Evolutionary conservation across 2,797 vertebrate genomes (phyloP), one percentile per base, ranked within the genome.

Genomic region (Danio albolineatus): DNA sequence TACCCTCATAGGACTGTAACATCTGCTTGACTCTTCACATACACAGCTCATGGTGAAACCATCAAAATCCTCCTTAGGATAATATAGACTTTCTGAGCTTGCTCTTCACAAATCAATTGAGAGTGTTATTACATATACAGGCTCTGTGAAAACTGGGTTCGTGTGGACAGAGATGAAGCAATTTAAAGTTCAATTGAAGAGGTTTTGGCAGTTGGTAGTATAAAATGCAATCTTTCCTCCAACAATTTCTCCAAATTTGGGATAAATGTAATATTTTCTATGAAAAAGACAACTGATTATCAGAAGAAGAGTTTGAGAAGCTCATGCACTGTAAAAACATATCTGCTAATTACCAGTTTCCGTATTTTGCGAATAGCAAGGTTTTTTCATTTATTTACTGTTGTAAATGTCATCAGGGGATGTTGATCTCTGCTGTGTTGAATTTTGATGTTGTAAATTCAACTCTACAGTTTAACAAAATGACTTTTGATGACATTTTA

Each of bases 71-170:
- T 85, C 36, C 13, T 71, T 41, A 59, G 66, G 84, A 83, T 74
- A 69, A 81, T 57, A 44, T 21, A 66, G 75, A 67, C 76, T 67
- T 76, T 81, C 66, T 12, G 16, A 76, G 72, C 66, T 60, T 59
- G 64, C 66, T 61, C 74, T 73, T 79, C 36, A 38, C 73, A 66
- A 75, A 85, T 80, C 81, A 71, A 71, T 75, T 75, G 75, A 28
- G 19, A 70, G 80, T 78, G 73, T 36, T 59, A 39, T 67, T 73
- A 49, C n/a, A 48, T 51, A 60, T 13, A n/a, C 28, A 13, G 67
- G 43, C 41, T 81, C 2, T 38, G 75, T 69, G 74, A 48, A 73
- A 48, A 17, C 53, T 76, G 76, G 16, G 13, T 78, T 17, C 54
- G 8, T 7, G 53, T 19, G 13, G 59, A 43, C 17, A 4, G 5